phyloP scores from a whole-genome alignment of 2,113 vertebrate genomes.

The Solenodon paradoxus region DNA sequence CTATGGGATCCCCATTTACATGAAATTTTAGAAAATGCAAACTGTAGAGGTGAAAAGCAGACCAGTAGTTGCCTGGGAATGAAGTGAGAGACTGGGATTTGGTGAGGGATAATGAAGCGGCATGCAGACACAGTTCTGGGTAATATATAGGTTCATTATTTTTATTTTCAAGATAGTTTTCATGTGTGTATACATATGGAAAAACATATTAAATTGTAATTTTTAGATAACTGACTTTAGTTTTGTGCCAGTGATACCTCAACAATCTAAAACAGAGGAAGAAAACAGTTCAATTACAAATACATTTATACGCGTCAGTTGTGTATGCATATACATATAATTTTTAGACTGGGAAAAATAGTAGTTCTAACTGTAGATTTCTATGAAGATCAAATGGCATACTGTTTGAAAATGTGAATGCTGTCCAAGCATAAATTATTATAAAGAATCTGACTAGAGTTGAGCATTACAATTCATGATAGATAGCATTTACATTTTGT shows the following conservation, averaged over 20 bases:
- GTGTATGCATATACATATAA: neutral
- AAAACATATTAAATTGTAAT: neutral
- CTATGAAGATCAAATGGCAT: neutral
- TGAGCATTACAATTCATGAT: neutral
- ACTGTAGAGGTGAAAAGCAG: neutral
- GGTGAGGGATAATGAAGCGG: neutral
- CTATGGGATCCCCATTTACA: too few species aligned
- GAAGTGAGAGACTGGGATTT: neutral
- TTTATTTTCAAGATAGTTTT: neutral
- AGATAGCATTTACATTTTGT: neutral
- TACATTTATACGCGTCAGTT: neutral
- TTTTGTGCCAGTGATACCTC: neutral
- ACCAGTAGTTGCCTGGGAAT: neutral
- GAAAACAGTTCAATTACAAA: neutral
- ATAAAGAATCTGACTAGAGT: neutral
- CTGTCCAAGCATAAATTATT: neutral
- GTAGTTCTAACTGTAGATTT: neutral
- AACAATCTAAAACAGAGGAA: neutral
- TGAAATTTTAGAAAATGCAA: neutral
- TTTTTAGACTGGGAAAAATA: neutral
- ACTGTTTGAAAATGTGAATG: neutral
- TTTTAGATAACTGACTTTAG: neutral
- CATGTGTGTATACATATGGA: neutral
- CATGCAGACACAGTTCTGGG: neutral
- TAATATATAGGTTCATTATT: neutral